Percentiles rank a stretch among this genome's conserved stretches.
phyloP scores from a whole-genome alignment of 2,113 vertebrate species.

The Sander vitreus region DNA sequence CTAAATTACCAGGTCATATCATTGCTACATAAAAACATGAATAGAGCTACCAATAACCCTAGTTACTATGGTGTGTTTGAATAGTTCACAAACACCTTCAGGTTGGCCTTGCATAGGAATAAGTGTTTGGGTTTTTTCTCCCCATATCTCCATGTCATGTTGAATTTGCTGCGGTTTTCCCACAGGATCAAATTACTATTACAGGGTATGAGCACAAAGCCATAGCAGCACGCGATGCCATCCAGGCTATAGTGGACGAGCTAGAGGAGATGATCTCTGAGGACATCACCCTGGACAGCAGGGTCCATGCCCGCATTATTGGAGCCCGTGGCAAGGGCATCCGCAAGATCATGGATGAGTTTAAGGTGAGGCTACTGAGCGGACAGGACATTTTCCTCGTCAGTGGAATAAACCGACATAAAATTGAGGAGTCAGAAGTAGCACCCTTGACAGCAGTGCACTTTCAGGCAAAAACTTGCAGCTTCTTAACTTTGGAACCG shows the following conservation, averaged over 20 bases:
- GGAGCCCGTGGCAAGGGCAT: constrained; percentile 97
- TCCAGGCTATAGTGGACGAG: constrained; percentile 93
- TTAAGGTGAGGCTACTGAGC: constrained; percentile 87
- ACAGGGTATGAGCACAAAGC: constrained; percentile 97
- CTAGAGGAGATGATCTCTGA: constrained; percentile 98
- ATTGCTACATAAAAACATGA: background rate
- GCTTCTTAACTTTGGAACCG: no score
- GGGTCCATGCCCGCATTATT: constrained; percentile 96
- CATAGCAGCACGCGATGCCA: constrained; percentile 92
- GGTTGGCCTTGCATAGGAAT: background rate
- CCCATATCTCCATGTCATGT: background rate
- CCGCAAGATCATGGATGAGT: constrained; percentile 99
- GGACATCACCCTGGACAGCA: constrained; percentile 94
- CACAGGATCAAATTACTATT: constrained; percentile 96
- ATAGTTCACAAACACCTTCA: no score
- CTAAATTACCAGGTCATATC: background rate
- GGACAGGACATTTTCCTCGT: background rate
- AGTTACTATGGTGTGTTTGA: no score
- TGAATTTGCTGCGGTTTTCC: background rate
- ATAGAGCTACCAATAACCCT: no score
- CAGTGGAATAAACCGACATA: no score
- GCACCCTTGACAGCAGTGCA: no score
- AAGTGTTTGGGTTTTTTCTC: no score
- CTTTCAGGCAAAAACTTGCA: no score
- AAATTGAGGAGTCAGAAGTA: no score